Conservation (phyloP, 2,797 vertebrate species). For the Xyrichtys novacula region DNA sequence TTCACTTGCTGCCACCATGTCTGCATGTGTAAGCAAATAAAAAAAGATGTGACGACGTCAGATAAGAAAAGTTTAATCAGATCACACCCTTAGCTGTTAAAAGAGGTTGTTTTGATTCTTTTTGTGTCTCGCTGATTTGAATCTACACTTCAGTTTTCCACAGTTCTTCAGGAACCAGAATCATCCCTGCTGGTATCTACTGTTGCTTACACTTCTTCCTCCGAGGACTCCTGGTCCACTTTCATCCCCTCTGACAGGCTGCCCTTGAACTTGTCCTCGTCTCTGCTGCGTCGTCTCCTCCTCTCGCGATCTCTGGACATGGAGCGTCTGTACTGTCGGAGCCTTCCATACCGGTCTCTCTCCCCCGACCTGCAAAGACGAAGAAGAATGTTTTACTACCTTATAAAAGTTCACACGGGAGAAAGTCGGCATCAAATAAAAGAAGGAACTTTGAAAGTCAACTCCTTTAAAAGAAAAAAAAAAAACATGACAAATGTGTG, state of each 20-base stretch:
- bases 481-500: not conserved
- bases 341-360: conserved; percentile 91
- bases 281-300: conserved; percentile 91
- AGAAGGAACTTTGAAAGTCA: not conserved
- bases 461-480: not conserved
- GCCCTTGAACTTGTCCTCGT: conserved; percentile 98
- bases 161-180: too few species aligned
- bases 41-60: too few species aligned
- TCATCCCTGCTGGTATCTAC: not conserved
- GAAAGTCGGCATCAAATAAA: not conserved
- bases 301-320: conserved; percentile 88
- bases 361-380: conserved; percentile 75
- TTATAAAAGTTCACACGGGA: not conserved
- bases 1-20: too few species aligned
- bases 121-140: too few species aligned
- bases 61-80: too few species aligned
- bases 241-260: conserved; percentile 99
- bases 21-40: too few species aligned
- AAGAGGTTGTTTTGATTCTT: too few species aligned
- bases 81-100: too few species aligned
- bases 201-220: conserved; percentile 92
- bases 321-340: conserved; percentile 90
- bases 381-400: not conserved
- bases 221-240: conserved; percentile 93
- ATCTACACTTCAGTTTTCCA: too few species aligned